Conservation (phyloP, 2,888 invertebrate genomes). For the Terebella lapidaria region DNA sequence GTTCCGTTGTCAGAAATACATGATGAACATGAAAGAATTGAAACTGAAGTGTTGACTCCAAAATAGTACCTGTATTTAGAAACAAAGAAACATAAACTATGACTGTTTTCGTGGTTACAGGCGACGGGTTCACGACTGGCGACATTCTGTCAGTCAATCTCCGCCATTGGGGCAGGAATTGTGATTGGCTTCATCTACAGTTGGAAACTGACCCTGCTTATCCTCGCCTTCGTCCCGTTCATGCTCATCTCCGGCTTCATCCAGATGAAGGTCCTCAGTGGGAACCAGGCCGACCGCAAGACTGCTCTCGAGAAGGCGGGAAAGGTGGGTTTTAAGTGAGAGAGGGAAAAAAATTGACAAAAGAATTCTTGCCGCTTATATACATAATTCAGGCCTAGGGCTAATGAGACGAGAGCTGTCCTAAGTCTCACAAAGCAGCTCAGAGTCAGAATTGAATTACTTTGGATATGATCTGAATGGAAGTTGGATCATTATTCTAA, state of each 20-base stretch:
- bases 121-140: neutral
- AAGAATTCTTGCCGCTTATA: no score
- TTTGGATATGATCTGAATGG: no score
- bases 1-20: no score
- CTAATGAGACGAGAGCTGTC: no score
- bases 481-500: no score
- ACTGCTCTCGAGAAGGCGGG: conserved; percentile 58
- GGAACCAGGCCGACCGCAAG: conserved; percentile 52
- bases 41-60: no score
- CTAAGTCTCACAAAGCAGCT: no score
- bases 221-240: conserved; percentile 53
- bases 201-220: conserved; percentile 55
- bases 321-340: conserved; percentile 52
- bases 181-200: conserved; percentile 54
- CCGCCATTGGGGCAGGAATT: conserved; percentile 52
- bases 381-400: no score
- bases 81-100: no score
- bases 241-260: conserved; percentile 44
- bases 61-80: no score
- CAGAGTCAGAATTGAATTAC: no score
- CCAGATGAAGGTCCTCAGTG: conserved; percentile 41
- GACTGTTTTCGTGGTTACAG: neutral
- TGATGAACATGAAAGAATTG: no score
- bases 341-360: conserved; percentile 56
- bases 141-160: conserved; percentile 41